phyloP scores from a whole-genome alignment of 2,797 vertebrate genomes.

The Rhyacichthys aspro region DNA sequence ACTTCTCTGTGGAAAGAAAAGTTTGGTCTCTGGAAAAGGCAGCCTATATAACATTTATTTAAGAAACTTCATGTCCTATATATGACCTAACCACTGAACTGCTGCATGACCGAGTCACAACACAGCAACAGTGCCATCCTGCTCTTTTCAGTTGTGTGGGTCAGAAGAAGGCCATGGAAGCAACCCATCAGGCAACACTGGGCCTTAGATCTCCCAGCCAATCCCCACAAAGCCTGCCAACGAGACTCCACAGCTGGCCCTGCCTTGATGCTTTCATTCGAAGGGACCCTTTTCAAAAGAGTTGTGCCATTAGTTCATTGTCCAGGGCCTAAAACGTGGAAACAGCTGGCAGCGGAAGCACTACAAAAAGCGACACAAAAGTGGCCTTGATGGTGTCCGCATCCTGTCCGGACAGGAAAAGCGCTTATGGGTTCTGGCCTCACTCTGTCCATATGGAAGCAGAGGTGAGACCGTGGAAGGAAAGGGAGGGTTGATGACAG shows the following conservation, averaged over 20 bases:
- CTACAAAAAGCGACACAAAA: constrained; percentile 53
- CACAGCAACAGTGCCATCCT: constrained; percentile 33
- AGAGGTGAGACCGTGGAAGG: constrained; percentile 44
- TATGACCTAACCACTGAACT: constrained; percentile 39
- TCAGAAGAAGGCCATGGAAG: constrained; percentile 61
- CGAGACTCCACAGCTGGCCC: constrained; percentile 63
- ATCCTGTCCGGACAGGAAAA: constrained; percentile 66
- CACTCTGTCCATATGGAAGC: constrained; percentile 62
- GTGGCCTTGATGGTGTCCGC: constrained; percentile 57
- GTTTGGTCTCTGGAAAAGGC: too few species aligned
- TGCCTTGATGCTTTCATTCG: constrained; percentile 43
- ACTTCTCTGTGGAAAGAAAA: too few species aligned
- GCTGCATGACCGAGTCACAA: constrained; percentile 20
- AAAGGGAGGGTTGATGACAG: constrained; percentile 26
- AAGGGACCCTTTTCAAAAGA: constrained; percentile 35
- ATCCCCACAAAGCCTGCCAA: constrained; percentile 56
- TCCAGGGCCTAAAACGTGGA: constrained; percentile 66
- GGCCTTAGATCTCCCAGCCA: constrained; percentile 59
- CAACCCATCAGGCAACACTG: constrained; percentile 50
- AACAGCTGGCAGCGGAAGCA: constrained; percentile 74
- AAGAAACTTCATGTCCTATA: background rate
- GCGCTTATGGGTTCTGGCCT: constrained; percentile 46
- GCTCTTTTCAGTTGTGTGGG: constrained; percentile 46
- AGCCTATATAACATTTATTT: background rate
- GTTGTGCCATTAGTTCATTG: constrained; percentile 55